Evolutionary conservation across 2,797 vertebrate species (phyloP).

Genomic region (Platyrinchus mystaceus): DNA sequence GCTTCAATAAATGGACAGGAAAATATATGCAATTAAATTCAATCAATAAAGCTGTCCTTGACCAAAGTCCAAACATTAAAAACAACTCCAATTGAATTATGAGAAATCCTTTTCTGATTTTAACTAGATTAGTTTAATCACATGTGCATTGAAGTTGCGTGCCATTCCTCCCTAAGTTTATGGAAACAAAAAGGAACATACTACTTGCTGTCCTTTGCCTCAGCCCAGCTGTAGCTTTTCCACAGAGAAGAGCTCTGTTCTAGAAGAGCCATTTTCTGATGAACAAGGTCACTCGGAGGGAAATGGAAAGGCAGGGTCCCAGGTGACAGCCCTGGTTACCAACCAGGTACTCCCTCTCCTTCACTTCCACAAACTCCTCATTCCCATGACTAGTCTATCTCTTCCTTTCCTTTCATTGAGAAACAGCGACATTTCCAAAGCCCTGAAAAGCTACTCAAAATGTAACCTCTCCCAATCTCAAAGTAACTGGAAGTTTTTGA

Average conservation of each 20-base stretch:
- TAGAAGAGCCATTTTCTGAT: neutral
- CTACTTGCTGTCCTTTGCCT: neutral
- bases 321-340: neutral
- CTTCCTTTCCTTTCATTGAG: neutral
- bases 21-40: slow-evolving; percentile 78
- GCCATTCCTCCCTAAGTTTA: slow-evolving; percentile 38
- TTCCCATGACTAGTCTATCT: neutral
- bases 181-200: neutral
- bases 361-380: neutral
- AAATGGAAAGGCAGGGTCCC: neutral
- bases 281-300: neutral
- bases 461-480: neutral
- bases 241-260: neutral
- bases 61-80: slow-evolving; percentile 74
- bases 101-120: slow-evolving; percentile 73
- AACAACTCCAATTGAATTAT: slow-evolving; percentile 76
- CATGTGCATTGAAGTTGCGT: slow-evolving; percentile 10
- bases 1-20: slow-evolving; percentile 73
- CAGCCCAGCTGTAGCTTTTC: neutral
- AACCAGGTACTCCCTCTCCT: neutral
- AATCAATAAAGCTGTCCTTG: slow-evolving; percentile 79
- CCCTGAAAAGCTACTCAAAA: neutral
- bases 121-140: slow-evolving; percentile 73
- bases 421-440: neutral
- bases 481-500: neutral